Evolutionary conservation across 2,113 vertebrate species (phyloP), one percentile per base, ranked within the genome.

Genomic region (Myotis davidii): DNA sequence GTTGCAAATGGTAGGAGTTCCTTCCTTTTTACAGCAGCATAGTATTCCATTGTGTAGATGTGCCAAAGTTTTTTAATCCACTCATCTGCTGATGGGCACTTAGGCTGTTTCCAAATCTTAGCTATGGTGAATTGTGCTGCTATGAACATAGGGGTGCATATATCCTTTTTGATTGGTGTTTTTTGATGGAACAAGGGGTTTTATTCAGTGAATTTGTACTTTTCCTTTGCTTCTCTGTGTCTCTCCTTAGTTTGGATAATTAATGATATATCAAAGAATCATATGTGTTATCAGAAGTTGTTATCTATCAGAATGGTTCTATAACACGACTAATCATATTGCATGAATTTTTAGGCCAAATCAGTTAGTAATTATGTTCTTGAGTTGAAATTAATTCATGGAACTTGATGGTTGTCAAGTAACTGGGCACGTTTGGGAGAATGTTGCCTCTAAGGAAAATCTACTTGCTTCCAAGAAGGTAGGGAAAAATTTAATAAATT

Each of bases 381-480:
- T 73, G 39, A 73, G 18, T 67, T 87, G 45, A 37, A 90, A 52
- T 72, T 9, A 74, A 69, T 88, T 88, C n/a, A 3, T 94, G 39
- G 34, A 85, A 85, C 42, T 95, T 88, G 64, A 69, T 92, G 39
- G 67, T 85, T 90, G 21, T 96, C 59, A 69, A 83, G 78, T 96
- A 90, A 82, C 32, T 88, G 88, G 78, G 77, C 45, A 94, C 16
- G 85, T 96, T 94, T 85, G n/a, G 48, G 79, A 54, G 85, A 88
- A 67, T 94, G 61, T 64, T 93, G 29, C 77, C 85, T 89, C 48
- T 56, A 39, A 87, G 88, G 78, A 85, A 95, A 48, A 64, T 83
- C 45, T 85, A 78, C 93, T 95, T 97, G 74, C 70, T 92, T 96
- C 87, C 37, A 88, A 90, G 90, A 94, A 96, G 34, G 25, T 20